These are phyloP conservation scores for Nycticorax nycticorax DNA, from an alignment of 2,113 vertebrate species.

Conservation along the genomic window DNA sequence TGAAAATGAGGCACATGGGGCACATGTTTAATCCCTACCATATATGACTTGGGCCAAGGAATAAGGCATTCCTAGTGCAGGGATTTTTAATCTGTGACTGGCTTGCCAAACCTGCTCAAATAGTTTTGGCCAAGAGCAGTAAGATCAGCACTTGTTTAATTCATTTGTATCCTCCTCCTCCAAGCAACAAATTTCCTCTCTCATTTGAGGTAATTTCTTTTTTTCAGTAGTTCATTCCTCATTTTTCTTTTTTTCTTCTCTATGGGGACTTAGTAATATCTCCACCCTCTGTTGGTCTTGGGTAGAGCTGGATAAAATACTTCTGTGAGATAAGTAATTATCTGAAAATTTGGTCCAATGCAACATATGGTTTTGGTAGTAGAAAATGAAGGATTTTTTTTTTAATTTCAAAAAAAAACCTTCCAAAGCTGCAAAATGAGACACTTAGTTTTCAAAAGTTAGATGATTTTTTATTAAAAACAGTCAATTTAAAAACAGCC, in stretches of 20 bases:
- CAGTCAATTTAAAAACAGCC: rapidly evolving
- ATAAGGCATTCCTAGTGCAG: not conserved
- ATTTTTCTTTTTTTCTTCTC: not conserved
- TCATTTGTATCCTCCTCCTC: not conserved
- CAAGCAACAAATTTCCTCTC: not conserved
- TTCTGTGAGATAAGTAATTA: not conserved
- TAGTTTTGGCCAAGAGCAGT: not conserved
- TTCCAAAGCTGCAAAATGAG: not conserved
- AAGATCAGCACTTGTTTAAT: not conserved
- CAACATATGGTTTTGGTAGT: not conserved
- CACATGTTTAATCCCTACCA: not conserved
- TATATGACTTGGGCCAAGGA: not conserved
- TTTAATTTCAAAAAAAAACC: not conserved
- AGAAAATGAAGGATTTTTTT: not conserved
- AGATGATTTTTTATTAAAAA: not conserved
- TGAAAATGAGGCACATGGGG: not conserved
- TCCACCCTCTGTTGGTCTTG: not conserved
- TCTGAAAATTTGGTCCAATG: not conserved
- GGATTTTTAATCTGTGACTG: not conserved
- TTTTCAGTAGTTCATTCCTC: not conserved
- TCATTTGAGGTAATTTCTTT: not conserved
- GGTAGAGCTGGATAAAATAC: not conserved
- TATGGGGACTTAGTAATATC: not conserved
- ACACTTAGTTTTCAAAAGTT: not conserved
- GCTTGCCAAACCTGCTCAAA: not conserved